Conservation (phyloP, 2,113 vertebrate genomes). For the Tragelaphus strepsiceros region DNA sequence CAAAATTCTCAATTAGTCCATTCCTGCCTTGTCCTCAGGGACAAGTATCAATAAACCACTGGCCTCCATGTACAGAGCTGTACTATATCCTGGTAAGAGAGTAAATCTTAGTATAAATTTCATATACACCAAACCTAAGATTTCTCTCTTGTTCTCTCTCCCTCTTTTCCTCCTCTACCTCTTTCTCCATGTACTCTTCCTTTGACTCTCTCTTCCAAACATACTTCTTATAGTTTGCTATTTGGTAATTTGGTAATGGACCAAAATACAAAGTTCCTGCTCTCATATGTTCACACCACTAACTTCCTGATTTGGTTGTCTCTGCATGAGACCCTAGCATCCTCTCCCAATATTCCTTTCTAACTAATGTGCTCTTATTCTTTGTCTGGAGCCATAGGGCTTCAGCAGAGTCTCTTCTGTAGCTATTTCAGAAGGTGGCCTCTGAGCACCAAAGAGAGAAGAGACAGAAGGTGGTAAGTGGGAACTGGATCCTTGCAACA, state of each 20-base stretch:
- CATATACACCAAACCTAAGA: background rate
- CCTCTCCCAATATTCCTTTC: constrained; percentile 7
- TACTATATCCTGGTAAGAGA: background rate
- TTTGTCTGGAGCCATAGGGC: background rate
- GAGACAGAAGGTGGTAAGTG: background rate
- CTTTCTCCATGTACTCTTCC: background rate
- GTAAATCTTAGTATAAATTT: constrained; percentile 17
- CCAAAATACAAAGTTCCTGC: background rate
- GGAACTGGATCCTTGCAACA: background rate
- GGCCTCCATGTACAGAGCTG: background rate
- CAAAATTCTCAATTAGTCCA: background rate
- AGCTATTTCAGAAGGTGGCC: background rate
- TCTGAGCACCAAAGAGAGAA: constrained; percentile 36
- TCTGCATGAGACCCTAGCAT: background rate
- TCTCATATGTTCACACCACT: background rate
- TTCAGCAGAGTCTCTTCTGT: background rate
- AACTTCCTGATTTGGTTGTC: constrained; percentile 4
- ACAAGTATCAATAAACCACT: background rate
- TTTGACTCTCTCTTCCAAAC: background rate
- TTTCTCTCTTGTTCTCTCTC: background rate
- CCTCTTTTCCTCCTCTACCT: background rate
- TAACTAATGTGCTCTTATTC: background rate
- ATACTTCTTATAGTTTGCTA: constrained; percentile 9
- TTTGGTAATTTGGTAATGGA: constrained; percentile 9
- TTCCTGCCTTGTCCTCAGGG: background rate